Percentiles rank a stretch among this genome's conserved stretches.
Conservation (phyloP, 35 echinoderm and acorn worm genomes). For the Diadema setosum region DNA sequence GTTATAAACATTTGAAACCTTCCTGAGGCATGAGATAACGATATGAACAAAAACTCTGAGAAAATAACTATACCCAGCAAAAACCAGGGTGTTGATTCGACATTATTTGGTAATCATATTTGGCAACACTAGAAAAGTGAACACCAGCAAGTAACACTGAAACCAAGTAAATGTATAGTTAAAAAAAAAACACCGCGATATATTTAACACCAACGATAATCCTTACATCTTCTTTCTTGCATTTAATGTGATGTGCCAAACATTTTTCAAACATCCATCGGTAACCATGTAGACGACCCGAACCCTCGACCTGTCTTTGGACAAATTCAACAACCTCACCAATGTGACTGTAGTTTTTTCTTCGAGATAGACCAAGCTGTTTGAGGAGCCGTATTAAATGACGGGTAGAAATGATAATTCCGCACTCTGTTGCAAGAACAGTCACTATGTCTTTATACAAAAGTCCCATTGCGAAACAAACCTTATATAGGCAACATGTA, state of each 20-base stretch:
- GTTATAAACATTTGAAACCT: too few relatives aligned
- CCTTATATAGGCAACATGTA: too few relatives aligned
- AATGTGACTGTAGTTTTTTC: constrained; percentile 21
- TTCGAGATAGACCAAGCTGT: neutral
- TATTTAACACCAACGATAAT: neutral
- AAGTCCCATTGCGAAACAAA: neutral
- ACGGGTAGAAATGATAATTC: neutral
- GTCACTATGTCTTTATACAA: neutral
- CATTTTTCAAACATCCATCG: constrained; percentile 21
- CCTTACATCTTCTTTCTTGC: neutral
- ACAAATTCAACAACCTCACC: constrained; percentile 7
- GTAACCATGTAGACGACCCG: constrained; percentile 1
- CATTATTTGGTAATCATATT: too few relatives aligned
- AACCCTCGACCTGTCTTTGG: neutral
- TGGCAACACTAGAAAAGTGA: too few relatives aligned
- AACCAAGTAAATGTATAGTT: too few relatives aligned
- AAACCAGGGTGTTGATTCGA: too few relatives aligned
- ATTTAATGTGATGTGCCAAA: neutral
- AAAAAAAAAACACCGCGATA: too few relatives aligned
- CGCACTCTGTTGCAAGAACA: neutral
- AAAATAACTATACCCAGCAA: too few relatives aligned
- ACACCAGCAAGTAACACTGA: too few relatives aligned
- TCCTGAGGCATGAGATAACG: too few relatives aligned
- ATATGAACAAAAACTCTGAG: too few relatives aligned
- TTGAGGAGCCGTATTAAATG: constrained; percentile 24